Conservation (phyloP, 2,888 invertebrate species). For the Cylloceria caligata region DNA sequence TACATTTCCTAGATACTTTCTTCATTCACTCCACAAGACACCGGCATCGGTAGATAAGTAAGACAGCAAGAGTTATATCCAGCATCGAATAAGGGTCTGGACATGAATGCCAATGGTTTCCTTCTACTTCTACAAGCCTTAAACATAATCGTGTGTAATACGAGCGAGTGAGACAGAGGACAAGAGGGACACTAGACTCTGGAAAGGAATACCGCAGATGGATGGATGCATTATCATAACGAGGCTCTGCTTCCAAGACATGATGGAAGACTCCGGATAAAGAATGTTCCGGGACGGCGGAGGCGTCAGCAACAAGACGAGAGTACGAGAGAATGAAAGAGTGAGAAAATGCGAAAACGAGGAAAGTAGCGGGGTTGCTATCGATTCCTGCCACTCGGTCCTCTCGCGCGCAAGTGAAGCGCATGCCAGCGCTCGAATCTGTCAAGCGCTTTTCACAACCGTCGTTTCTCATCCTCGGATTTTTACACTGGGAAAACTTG, state of each 20-base stretch:
- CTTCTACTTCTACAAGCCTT: conserved; percentile 18
- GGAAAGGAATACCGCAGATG: conserved; percentile 65
- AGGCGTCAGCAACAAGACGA: conserved; percentile 61
- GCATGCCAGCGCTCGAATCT: conserved; percentile 61
- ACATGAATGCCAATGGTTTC: conserved; percentile 12
- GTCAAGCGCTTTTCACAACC: conserved; percentile 66
- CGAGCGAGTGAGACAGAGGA: conserved; percentile 6
- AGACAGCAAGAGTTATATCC: conserved; percentile 10
- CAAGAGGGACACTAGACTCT: conserved; percentile 27
- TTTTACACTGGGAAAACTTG: conserved; percentile 53
- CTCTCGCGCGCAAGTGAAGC: conserved; percentile 61
- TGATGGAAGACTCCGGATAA: conserved; percentile 67
- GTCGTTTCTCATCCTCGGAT: conserved; percentile 67
- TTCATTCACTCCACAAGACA: neutral
- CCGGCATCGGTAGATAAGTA: neutral
- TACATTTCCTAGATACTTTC: no score
- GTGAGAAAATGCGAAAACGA: conserved; percentile 14
- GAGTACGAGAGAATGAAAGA: conserved; percentile 33
- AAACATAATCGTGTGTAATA: conserved; percentile 30
- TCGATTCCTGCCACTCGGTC: conserved; percentile 66
- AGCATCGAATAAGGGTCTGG: conserved; percentile 23
- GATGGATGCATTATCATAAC: conserved; percentile 68
- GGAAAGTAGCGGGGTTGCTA: conserved; percentile 56
- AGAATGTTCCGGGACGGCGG: conserved; percentile 63
- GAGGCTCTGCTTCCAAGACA: conserved; percentile 65